Conservation (phyloP, 2,888 invertebrate species). For the Eupithecia abbreviata region DNA sequence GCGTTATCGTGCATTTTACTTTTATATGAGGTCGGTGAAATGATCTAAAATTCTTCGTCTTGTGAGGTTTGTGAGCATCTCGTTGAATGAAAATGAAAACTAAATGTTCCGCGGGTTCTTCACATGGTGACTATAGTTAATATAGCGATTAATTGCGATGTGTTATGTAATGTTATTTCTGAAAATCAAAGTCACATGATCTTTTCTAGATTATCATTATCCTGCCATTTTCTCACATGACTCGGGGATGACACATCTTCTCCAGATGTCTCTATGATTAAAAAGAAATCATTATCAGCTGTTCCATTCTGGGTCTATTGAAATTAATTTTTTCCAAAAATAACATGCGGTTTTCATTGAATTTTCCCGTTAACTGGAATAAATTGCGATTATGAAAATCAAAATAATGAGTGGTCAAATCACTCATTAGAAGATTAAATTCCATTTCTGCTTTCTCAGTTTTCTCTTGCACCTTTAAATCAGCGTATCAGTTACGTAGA, state of each 20-base stretch:
- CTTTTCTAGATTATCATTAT: not conserved
- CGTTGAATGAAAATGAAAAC: conserved; percentile 21
- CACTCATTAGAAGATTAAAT: not conserved
- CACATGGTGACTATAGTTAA: not conserved
- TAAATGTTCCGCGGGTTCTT: conserved; percentile 1
- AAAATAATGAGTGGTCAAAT: not conserved
- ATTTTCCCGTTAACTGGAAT: not conserved
- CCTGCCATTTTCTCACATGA: not conserved
- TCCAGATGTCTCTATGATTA: not conserved
- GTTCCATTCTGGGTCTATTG: not conserved
- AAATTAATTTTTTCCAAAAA: not conserved
- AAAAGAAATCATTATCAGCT: not conserved
- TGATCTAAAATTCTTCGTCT: conserved; percentile 32
- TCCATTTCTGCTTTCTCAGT: conserved; percentile 2
- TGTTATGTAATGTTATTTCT: not conserved
- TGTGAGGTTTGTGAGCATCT: conserved; percentile 3
- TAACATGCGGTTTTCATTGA: not conserved
- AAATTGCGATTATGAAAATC: not conserved
- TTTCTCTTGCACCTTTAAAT: conserved; percentile 20
- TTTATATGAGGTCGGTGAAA: conserved; percentile 48
- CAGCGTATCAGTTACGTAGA: conserved; percentile 21
- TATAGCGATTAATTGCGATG: not conserved
- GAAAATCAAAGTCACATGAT: not conserved
- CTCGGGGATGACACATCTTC: not conserved
- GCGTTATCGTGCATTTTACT: conserved; percentile 53